These are phyloP conservation scores for Philotrypesis tridentata DNA, from an alignment of 1,140 invertebrate species.

Conservation along the genomic window DNA sequence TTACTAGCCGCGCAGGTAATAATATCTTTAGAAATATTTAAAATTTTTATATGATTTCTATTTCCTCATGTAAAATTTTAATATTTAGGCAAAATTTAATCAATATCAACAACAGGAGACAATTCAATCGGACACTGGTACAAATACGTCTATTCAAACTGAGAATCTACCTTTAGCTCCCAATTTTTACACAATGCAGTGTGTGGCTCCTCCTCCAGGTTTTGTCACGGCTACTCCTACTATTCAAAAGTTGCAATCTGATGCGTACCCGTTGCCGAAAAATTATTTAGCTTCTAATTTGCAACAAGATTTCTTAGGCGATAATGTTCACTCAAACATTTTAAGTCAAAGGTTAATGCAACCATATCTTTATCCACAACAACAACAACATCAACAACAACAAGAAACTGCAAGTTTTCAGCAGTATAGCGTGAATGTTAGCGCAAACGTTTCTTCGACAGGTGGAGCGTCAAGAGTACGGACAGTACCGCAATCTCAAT, in stretches of 20 bases:
- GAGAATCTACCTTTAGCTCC: not conserved
- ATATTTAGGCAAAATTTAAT: not conserved
- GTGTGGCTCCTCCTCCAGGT: not conserved
- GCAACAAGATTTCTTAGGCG: not conserved
- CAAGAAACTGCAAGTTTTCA: not conserved
- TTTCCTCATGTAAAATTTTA: not conserved
- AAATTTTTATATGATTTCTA: not conserved
- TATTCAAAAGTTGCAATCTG: not conserved
- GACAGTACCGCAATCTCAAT: not conserved
- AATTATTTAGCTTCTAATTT: not conserved
- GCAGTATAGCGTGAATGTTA: not conserved
- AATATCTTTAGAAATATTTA: not conserved
- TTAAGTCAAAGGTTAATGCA: constrained; percentile 1
- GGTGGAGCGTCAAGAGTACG: not conserved
- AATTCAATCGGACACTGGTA: not conserved
- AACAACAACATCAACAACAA: constrained; percentile 6
- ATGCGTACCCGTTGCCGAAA: not conserved
- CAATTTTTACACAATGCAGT: not conserved
- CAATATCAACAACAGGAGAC: not conserved
- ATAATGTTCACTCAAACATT: not conserved
- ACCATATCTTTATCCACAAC: not conserved
- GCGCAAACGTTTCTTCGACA: not conserved
- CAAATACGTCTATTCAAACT: not conserved
- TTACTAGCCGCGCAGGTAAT: constrained; percentile 30
- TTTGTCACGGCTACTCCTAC: not conserved